Conservation (phyloP, 2,888 invertebrate species). For the Zeuzera pyrina region DNA sequence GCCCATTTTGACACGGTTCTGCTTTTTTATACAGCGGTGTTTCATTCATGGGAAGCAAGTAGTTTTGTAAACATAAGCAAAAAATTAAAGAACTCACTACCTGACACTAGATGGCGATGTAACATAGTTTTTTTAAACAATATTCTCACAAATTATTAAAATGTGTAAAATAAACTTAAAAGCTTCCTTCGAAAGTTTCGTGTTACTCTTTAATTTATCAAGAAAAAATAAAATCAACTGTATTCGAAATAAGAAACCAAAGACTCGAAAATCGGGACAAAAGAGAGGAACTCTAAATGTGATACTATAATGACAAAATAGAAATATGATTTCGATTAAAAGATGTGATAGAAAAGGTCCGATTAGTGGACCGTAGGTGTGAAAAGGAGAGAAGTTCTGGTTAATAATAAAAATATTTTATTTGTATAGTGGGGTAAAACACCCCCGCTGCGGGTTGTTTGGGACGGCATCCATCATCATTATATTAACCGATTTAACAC, state of each 20-base stretch:
- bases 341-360: slow-evolving; percentile 43
- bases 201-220: slow-evolving; percentile 48
- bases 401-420: slow-evolving; percentile 73
- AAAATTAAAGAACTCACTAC: slow-evolving; percentile 36
- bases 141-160: neutral
- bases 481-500: slow-evolving; percentile 73
- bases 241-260: slow-evolving; percentile 67
- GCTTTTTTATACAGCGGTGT: slow-evolving; percentile 47
- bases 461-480: slow-evolving; percentile 70
- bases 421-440: slow-evolving; percentile 71
- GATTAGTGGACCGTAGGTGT: slow-evolving; percentile 34
- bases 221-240: slow-evolving; percentile 48
- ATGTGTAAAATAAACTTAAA: slow-evolving; percentile 10
- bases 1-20: slow-evolving; percentile 66
- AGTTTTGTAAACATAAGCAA: slow-evolving; percentile 32
- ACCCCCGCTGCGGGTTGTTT: slow-evolving; percentile 72
- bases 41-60: slow-evolving; percentile 51
- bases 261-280: slow-evolving; percentile 61
- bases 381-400: slow-evolving; percentile 47
- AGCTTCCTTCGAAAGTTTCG: slow-evolving; percentile 28
- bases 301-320: slow-evolving; percentile 73
- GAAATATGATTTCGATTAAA: slow-evolving; percentile 73
- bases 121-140: neutral
- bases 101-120: slow-evolving; percentile 51
- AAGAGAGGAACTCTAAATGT: slow-evolving; percentile 66